Conservation (phyloP, 2,888 invertebrate genomes). For the Lysandra coridon region DNA sequence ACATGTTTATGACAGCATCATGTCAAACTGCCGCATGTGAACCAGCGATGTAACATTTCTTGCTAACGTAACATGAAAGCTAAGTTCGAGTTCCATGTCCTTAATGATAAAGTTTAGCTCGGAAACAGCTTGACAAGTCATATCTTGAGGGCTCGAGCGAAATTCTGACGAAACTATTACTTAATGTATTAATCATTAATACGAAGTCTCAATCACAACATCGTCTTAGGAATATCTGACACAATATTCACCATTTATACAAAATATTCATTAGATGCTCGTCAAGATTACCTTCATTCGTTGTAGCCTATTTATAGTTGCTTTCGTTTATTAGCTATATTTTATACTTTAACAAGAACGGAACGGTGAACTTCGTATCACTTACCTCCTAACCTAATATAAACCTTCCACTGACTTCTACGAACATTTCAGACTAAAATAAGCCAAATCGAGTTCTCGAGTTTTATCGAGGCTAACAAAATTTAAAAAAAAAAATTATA, state of each 20-base stretch:
- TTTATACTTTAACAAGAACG: no score
- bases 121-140: neutral
- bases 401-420: no score
- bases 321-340: no score
- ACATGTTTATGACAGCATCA: neutral
- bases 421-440: no score
- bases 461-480: no score
- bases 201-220: neutral
- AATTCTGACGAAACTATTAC: neutral
- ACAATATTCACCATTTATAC: no score
- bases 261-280: neutral
- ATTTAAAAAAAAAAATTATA: neutral
- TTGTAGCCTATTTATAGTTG: neutral
- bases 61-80: slow-evolving; percentile 5
- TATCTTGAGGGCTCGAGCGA: slow-evolving; percentile 1
- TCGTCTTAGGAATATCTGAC: no score
- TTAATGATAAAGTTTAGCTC: slow-evolving; percentile 24
- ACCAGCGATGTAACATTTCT: neutral
- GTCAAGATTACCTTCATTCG: neutral
- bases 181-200: neutral
- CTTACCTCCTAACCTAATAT: no score
- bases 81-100: slow-evolving; percentile 11
- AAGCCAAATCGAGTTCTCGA: no score
- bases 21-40: neutral
- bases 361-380: no score